Base-by-base conservation (phyloP, 1,140 invertebrate species). In the Papilio machaon region DNA sequence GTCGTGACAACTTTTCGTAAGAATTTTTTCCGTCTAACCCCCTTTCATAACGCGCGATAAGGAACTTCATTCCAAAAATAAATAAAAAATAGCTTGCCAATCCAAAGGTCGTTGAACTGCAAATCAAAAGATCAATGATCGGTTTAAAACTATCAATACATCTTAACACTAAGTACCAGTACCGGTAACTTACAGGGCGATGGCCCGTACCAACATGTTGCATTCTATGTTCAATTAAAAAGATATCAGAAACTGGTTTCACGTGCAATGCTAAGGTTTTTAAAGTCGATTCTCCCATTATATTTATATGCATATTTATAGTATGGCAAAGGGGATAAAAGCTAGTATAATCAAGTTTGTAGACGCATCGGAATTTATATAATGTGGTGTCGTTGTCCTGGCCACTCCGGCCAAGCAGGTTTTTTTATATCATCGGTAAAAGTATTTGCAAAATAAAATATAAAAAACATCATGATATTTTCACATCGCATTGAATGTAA, bases 331-430 rank as follows among this genome's bases (percentile, higher is more conserved):
- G n/a, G 10, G 30, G 64, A 35, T 70, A 70, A 70, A 30, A 35
- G 64, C 30, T 70, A 64, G 15, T 73, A 73, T 76, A 76, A 76
- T 76, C n/a, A 76, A 76, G 11, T 46, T 76, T 76, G 74, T 76
- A 76, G 74, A 76, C 46, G 43, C 74, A 49, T 76, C 13, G 74
- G 74, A 76, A 76, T 76, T 76, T 76, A 76, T 76, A 76, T 76
- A 54, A 76, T 52, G n/a, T 76, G 30, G 74, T 7, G 74, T 76
- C 74, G 74, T 49, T 76, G 74, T 76, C 74, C 74, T 76, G 73
- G 5, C 30, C 46, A 46, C n/a, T 76, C 46, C 74, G 73, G 17
- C n/a, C 74, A 47, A 30, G 23, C 43, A 46, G 74, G 74, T 49
- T 76, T 76, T 43, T 74, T 76, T 30, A 30, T 76, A 76, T 47